Evolutionary conservation across 2,888 invertebrate species (phyloP).

Genomic region (Brenthis daphne): DNA sequence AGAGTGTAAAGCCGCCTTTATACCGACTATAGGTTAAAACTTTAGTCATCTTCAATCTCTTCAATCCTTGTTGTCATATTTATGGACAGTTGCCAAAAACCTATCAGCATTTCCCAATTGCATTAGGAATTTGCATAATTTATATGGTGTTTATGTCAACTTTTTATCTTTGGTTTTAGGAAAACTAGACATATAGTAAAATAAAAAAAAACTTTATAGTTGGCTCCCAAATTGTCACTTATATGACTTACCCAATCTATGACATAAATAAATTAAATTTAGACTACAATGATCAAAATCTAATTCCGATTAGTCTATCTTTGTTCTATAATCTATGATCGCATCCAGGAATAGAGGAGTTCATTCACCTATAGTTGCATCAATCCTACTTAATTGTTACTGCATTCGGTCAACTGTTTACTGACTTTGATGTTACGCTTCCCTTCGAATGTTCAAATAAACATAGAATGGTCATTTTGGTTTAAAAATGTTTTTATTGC

Average conservation of each 20-base stretch:
- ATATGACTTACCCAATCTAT: not conserved
- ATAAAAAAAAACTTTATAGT: too few species aligned
- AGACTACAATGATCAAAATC: not conserved
- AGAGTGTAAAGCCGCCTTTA: too few species aligned
- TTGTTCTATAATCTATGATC: conserved; percentile 43
- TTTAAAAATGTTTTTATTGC: conserved; percentile 23
- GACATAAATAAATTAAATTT: not conserved
- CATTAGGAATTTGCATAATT: too few species aligned
- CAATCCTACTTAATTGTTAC: conserved; percentile 72
- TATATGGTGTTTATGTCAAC: too few species aligned
- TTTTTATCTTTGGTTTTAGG: too few species aligned
- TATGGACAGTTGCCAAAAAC: too few species aligned
- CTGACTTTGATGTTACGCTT: conserved; percentile 34
- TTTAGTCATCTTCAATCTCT: too few species aligned
- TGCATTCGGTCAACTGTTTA: conserved; percentile 46
- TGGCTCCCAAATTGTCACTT: too few species aligned
- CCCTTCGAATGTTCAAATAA: conserved; percentile 26
- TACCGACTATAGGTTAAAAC: too few species aligned
- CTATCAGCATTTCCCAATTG: too few species aligned
- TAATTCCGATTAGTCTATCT: not conserved
- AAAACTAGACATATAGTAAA: too few species aligned
- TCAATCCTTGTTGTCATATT: too few species aligned
- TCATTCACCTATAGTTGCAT: conserved; percentile 69
- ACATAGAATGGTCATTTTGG: conserved; percentile 4
- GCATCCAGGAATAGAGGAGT: conserved; percentile 64